Evolutionary conservation across 2,888 invertebrate genomes (phyloP), one percentile per base, ranked within the genome.

Genomic region (Calameuta filiformis): DNA sequence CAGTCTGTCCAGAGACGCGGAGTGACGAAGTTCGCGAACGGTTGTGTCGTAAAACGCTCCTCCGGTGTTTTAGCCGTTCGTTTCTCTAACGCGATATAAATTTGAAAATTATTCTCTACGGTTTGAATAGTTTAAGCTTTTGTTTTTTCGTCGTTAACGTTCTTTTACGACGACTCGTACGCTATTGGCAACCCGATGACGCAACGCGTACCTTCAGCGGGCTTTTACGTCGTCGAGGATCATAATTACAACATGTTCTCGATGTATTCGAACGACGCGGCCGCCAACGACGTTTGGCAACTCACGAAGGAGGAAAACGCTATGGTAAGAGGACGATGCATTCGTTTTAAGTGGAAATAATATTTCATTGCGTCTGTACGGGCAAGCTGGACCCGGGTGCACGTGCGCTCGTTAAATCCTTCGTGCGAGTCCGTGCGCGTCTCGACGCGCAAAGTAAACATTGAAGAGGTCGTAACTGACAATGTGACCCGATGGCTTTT

Each of bases 191-290:
- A 56, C 56, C 82, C 84, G 83, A 89, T 89, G 89, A 89, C 88
- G 86, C 90, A 90, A 86, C 89, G 89, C 77, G 90, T 90, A 81
- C 90, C 90, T 12, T 87, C 84, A 78, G 85, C 85, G 56, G 87
- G 85, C 77, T 87, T 87, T 80, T 89, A 85, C 84, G 82, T 87
- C 81, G 79, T 86, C 73, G 90, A 90, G 79, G 90, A 90, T 81
- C 87, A 87, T 77, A 84, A 80, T 73, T 90, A 90, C 84, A 87
- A 88, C 68, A 88, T 87, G 86, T 89, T 85, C 79, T 86, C 90
- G 33, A 88, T 90, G 87, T 89, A 90, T 56, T 86, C 90, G 12
- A 73, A 75, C 3, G 84, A 81, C 35, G 82, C 81, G 56, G 76
- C 71, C 35, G 69, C 76, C 23, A 33, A 73, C 15, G 90, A 90